Base-by-base conservation (phyloP, 2,113 vertebrate genomes). In the Thalassarche chlororhynchos region DNA sequence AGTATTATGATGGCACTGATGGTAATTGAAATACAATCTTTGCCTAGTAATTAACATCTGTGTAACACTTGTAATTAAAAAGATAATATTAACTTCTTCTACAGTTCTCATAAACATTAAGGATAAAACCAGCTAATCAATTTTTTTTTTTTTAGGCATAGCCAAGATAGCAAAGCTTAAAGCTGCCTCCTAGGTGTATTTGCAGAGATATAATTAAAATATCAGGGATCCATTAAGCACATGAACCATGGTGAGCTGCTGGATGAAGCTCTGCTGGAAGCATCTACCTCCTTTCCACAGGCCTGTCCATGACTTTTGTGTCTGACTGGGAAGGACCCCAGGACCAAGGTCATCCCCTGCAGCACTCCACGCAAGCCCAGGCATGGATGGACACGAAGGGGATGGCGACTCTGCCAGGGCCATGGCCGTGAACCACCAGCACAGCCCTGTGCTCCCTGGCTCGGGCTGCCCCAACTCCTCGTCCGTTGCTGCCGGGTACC, bases 401-500 rank as follows among this genome's bases (percentile, higher is more conserved):
- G 95, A 89, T 34, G 47, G 66, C 2, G 25, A 26, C 47, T 81
- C 31, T 60, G 54, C 82, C 84, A 66, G 66, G 72, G 89, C 90
- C 68, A 71, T 32, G 32, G 52, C 84, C 5, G 1, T 8, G 57
- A 49, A 2, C 23, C 23, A 10, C n/a, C 20, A 2, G 54, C 54
- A 40, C 2, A 4, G 65, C n/a, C 54, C 54, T 3, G 8, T 2
- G 5, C 29, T 10, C 23, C 14, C 81, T 4, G 21, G 44, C 14
- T 58, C 6, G 1, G 34, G 66, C 55, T 52, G 68, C 18, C 29
- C 44, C 66, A 7, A 29, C 89, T 64, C 94, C 93, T 93, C 90
- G 97, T 97, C 96, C 90, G 84, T 96, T 97, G 95, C 96, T 98
- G 97, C 98, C 95, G 94, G 87, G 88, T 80, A 70, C 82, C 31